A percentile compares a stretch with the other conserved stretches of the same genome.
These are phyloP conservation scores for Cryptoprocta ferox DNA, from an alignment of 2,797 vertebrate species.

Conservation along the genomic window DNA sequence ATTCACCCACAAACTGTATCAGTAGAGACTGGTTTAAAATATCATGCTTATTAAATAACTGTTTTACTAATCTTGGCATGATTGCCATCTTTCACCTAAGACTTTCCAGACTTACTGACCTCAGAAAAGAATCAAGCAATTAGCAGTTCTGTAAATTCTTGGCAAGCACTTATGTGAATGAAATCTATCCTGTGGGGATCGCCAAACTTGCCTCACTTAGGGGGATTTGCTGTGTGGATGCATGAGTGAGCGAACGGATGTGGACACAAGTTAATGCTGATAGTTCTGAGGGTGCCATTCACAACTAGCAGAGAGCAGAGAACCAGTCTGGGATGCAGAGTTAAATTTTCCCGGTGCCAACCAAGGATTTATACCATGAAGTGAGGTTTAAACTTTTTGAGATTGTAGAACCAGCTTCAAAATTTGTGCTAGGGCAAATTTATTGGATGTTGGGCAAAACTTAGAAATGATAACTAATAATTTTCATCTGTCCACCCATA, in stretches of 20 bases:
- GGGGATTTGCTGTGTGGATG: not conserved
- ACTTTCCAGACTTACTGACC: constrained; percentile 67
- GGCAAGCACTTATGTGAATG: constrained; percentile 15
- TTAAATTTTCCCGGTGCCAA: not conserved
- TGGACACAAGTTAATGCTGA: not conserved
- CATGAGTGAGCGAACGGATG: not conserved
- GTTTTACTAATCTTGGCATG: constrained; percentile 48
- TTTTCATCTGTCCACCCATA: constrained; percentile 57
- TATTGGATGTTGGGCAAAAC: constrained; percentile 23
- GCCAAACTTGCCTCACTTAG: constrained; percentile 4
- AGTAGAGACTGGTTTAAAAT: constrained; percentile 43
- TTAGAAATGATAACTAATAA: constrained; percentile 47
- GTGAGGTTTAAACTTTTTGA: constrained; percentile 18
- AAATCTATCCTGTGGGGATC: not conserved
- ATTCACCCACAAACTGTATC: not conserved
- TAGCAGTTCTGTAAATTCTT: constrained; percentile 44
- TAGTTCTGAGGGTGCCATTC: not conserved
- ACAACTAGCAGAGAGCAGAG: not conserved
- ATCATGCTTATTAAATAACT: constrained; percentile 60
- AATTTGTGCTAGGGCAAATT: not conserved
- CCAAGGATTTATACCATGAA: not conserved
- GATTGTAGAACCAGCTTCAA: constrained; percentile 9
- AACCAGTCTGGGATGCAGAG: not conserved
- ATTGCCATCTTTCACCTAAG: constrained; percentile 26
- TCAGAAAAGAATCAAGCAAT: constrained; percentile 51